phyloP scores from a whole-genome alignment of 2,113 vertebrate species.

The Ciconia stormi region DNA sequence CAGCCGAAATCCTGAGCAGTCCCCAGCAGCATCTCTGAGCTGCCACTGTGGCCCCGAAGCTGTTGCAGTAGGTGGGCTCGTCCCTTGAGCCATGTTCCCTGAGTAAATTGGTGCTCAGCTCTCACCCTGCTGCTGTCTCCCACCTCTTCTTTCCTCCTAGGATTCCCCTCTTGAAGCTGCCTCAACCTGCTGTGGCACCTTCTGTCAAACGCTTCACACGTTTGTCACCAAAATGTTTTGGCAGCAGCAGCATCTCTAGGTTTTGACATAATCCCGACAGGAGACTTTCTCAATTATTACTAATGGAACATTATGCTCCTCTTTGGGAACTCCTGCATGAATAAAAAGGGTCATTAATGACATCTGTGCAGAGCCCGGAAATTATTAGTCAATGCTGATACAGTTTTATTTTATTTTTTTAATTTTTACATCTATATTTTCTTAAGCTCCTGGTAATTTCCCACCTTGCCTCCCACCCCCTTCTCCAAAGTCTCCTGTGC shows the following conservation, averaged over 20 bases:
- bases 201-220: constrained; percentile 72
- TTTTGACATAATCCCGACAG: constrained; percentile 81
- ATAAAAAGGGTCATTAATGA: constrained; percentile 85
- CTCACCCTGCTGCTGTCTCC: not conserved
- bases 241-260: constrained; percentile 79
- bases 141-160: not conserved
- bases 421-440: constrained; percentile 58
- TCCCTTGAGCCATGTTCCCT: not conserved
- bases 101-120: not conserved
- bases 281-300: constrained; percentile 81
- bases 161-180: constrained; percentile 55
- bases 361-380: constrained; percentile 72
- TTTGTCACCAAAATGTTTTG: constrained; percentile 83
- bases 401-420: constrained; percentile 61
- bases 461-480: constrained; percentile 48
- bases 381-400: constrained; percentile 73
- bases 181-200: constrained; percentile 70
- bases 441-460: constrained; percentile 64
- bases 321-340: constrained; percentile 80
- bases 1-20: not conserved
- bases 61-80: rapidly evolving
- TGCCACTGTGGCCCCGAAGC: not conserved
- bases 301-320: constrained; percentile 80
- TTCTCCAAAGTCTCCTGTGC: constrained; percentile 31
- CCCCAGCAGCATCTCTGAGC: not conserved